Evolutionary conservation across 2,888 invertebrate genomes (phyloP), one percentile per base, ranked within the genome.

Genomic region (Acheta domesticus): DNA sequence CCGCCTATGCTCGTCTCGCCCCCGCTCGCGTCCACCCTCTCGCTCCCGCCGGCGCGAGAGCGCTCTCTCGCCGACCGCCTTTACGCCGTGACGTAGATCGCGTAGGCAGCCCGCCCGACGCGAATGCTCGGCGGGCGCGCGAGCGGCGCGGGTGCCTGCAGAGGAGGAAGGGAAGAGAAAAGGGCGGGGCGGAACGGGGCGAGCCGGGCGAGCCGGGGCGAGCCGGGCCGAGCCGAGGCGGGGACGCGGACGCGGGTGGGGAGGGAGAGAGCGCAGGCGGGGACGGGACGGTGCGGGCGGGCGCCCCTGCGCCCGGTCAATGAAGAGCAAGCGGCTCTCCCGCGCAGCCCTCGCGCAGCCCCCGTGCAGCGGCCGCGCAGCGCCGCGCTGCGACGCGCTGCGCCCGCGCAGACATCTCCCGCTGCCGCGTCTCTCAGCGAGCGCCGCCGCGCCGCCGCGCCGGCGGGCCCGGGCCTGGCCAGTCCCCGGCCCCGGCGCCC

Each of bases 291-390:
- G 19, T 4, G 16, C 16, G 16, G 14, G 62, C 62, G n/a, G n/a
- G 62, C 14, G 62, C 36, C 36, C 36, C 36, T 8, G 36, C 36
- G 36, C 36, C 36, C 62, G 62, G 62, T 62, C 62, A 62, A 62
- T 62, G 62, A 62, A 62, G 62, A 62, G 62, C 62, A 62, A n/a
- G 62, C 62, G 62, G 62, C 62, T n/a, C 16, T n/a, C 62, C 62
- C 62, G 62, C 62, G 62, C 62, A 14, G 62, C 62, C 62, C 62
- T 36, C 36, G 36, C 62, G 62, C 62, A n/a, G 14, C 62, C 14
- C 62, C 62, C 62, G 16, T n/a, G n/a, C 62, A 36, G 36, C 36
- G 36, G 36, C 36, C 36, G 36, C 62, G 62, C 62, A 62, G 16
- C 62, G 62, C 62, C 11, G n/a, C 62, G 5, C 62, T n/a, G 14